Percentiles rank a stretch among this genome's conserved stretches.
Evolutionary conservation across 1,140 invertebrate species (phyloP).

Genomic region (Platyscapa corneri): DNA sequence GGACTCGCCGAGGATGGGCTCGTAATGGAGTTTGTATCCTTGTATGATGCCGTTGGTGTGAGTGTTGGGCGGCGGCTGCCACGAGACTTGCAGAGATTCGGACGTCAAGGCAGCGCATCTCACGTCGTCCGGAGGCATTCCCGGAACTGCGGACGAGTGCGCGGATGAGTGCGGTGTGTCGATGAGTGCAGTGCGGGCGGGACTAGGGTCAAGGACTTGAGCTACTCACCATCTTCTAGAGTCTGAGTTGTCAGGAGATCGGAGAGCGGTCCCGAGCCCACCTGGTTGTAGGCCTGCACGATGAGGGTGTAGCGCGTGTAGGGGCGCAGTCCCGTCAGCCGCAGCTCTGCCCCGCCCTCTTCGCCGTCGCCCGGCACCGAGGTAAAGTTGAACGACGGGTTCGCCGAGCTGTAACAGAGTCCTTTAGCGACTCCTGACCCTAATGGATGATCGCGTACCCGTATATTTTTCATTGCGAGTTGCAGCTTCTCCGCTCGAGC

Average conservation of each 20-base stretch:
- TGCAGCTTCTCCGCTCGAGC: not conserved
- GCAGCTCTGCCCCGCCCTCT: slow-evolving; percentile 79
- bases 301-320: slow-evolving; percentile 87
- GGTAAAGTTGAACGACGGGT: slow-evolving; percentile 79
- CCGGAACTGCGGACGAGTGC: slow-evolving; percentile 77
- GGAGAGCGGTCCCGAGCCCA: slow-evolving; percentile 86
- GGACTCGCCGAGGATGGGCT: slow-evolving; percentile 78
- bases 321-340: slow-evolving; percentile 81
- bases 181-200: not conserved
- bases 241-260: slow-evolving; percentile 84
- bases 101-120: slow-evolving; percentile 83
- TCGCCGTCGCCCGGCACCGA: slow-evolving; percentile 82
- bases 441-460: not conserved
- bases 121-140: slow-evolving; percentile 82
- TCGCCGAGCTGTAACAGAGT: slow-evolving; percentile 62
- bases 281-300: slow-evolving; percentile 90
- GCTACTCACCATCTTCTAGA: slow-evolving; percentile 83
- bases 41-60: slow-evolving; percentile 87
- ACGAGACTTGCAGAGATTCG: slow-evolving; percentile 86
- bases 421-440: not conserved
- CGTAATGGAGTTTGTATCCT: slow-evolving; percentile 87
- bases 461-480: not conserved
- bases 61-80: slow-evolving; percentile 86
- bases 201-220: not conserved
- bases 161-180: not conserved